These are phyloP conservation scores for Psilopogon haemacephalus DNA, from an alignment of 2,113 vertebrate species.

Conservation along the genomic window DNA sequence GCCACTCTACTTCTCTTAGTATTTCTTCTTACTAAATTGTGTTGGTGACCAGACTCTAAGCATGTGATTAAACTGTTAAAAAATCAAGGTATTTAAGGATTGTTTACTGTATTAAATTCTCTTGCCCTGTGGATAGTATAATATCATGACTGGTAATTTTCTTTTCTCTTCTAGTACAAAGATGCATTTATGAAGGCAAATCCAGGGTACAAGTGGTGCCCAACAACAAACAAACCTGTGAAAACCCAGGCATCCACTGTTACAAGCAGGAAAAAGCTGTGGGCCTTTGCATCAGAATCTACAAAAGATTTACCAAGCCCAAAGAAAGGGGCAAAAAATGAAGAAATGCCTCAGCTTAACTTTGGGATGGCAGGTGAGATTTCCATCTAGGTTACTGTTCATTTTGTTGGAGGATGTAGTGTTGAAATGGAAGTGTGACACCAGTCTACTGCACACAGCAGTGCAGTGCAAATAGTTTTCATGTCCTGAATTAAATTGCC, in stretches of 20 bases:
- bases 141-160: neutral
- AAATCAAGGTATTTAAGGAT: conserved; percentile 15
- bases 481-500: neutral
- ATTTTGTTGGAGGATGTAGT: neutral
- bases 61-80: conserved; percentile 24
- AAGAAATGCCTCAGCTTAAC: conserved; percentile 93
- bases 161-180: conserved; percentile 86
- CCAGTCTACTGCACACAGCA: neutral
- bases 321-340: conserved; percentile 85
- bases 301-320: conserved; percentile 86
- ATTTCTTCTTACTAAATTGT: neutral
- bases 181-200: conserved; percentile 99
- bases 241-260: conserved; percentile 85
- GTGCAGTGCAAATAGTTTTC: neutral
- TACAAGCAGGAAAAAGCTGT: conserved; percentile 90
- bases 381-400: neutral
- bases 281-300: conserved; percentile 87
- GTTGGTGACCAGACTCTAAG: neutral
- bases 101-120: neutral
- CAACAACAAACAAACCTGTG: conserved; percentile 94
- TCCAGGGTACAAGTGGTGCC: conserved; percentile 98
- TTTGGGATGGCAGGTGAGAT: conserved; percentile 94
- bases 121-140: neutral
- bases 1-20: neutral
- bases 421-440: neutral